Evolutionary conservation across 2,888 invertebrate genomes (phyloP).

Genomic region (Emmelina monodactyla): DNA sequence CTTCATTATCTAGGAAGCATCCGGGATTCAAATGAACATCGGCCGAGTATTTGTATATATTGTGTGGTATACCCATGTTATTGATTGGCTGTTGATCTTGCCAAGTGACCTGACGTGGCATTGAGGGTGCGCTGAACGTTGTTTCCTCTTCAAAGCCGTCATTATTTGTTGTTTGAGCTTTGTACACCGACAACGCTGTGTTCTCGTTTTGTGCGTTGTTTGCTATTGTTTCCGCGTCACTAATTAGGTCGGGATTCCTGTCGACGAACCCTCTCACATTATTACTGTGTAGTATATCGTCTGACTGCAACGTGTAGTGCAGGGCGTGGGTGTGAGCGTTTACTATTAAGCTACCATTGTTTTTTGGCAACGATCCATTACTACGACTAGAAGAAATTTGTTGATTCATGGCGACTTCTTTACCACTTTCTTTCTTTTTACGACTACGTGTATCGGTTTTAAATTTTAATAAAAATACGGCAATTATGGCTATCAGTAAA

Average conservation of each 20-base stretch:
- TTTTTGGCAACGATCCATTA: slow-evolving; percentile 61
- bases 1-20: slow-evolving; percentile 79
- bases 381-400: slow-evolving; percentile 54
- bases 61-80: slow-evolving; percentile 60
- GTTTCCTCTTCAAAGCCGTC: slow-evolving; percentile 55
- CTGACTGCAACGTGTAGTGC: slow-evolving; percentile 56
- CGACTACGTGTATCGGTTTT: slow-evolving; percentile 55
- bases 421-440: slow-evolving; percentile 67
- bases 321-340: slow-evolving; percentile 66
- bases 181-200: slow-evolving; percentile 51
- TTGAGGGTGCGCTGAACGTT: slow-evolving; percentile 41
- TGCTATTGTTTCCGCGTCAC: slow-evolving; percentile 73
- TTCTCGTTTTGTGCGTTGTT: slow-evolving; percentile 58
- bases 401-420: slow-evolving; percentile 69
- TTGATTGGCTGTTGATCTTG: slow-evolving; percentile 53
- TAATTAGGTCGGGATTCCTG: slow-evolving; percentile 82
- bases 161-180: slow-evolving; percentile 36
- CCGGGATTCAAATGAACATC: slow-evolving; percentile 79
- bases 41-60: slow-evolving; percentile 70
- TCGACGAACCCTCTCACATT: slow-evolving; percentile 65
- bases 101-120: slow-evolving; percentile 64
- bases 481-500: slow-evolving; percentile 70
- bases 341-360: slow-evolving; percentile 62
- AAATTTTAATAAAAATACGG: slow-evolving; percentile 68
- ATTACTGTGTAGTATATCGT: slow-evolving; percentile 53